Percentiles rank a stretch among this genome's conserved stretches.
Evolutionary conservation across 1,140 invertebrate genomes (phyloP).

Genomic region (Drosophila mojavensis): DNA sequence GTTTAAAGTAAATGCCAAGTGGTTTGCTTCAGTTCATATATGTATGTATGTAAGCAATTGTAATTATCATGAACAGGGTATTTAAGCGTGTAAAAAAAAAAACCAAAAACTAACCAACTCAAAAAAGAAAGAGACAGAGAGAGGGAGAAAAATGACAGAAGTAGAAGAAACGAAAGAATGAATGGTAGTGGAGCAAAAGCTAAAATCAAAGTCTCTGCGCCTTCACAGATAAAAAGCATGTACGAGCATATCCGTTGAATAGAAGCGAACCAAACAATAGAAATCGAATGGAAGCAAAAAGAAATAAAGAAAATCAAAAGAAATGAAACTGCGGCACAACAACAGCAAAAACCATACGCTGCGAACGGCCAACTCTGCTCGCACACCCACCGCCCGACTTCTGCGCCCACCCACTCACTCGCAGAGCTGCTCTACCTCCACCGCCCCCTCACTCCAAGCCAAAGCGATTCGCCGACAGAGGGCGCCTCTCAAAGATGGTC

Average conservation of each 20-base stretch:
- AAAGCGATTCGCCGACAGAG: constrained; percentile 2
- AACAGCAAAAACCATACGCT: constrained; percentile 32
- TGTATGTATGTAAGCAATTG: background rate
- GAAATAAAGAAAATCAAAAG: constrained; percentile 1
- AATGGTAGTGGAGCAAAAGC: constrained; percentile 26
- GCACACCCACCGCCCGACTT: background rate
- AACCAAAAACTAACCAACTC: constrained; percentile 5
- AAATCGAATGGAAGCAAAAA: constrained; percentile 10
- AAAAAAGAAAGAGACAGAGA: constrained; percentile 7
- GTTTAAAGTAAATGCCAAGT: no score
- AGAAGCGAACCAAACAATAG: constrained; percentile 52
- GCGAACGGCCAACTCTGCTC: background rate
- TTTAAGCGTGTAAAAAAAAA: constrained; percentile 21
- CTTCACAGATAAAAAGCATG: constrained; percentile 60
- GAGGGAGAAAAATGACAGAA: constrained; percentile 13
- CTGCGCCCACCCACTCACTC: background rate
- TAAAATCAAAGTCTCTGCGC: constrained; percentile 25
- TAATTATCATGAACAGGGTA: constrained; percentile 7
- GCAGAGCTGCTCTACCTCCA: no score
- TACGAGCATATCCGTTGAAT: constrained; percentile 58
- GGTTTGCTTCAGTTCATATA: no score
- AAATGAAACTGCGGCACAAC: background rate
- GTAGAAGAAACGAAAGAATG: constrained; percentile 10
- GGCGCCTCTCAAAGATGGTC: background rate
- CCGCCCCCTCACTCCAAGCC: no score